Conservation (phyloP, 2,888 invertebrate genomes). For the Cryptus viduatorius region DNA sequence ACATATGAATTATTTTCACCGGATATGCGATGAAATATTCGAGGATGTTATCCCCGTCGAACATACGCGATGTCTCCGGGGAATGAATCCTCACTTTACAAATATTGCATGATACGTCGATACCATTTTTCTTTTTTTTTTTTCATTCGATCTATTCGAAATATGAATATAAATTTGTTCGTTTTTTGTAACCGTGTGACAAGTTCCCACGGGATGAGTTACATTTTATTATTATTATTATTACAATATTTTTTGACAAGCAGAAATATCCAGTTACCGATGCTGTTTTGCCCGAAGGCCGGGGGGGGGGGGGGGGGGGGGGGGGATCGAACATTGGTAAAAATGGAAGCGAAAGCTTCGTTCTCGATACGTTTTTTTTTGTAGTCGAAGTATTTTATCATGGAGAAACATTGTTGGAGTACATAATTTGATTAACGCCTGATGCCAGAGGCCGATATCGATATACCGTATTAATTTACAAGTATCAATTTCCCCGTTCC, state of each 20-base stretch:
- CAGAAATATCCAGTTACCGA: neutral
- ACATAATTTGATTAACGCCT: conserved; percentile 60
- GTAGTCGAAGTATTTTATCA: conserved; percentile 49
- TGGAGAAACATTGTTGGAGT: conserved; percentile 48
- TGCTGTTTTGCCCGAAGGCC: neutral
- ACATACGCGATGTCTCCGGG: neutral
- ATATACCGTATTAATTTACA: conserved; percentile 67
- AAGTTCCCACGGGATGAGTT: conserved; percentile 10
- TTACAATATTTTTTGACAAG: neutral
- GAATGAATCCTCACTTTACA: neutral
- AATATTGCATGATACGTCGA: neutral
- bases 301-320: neutral
- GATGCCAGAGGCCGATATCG: conserved; percentile 48
- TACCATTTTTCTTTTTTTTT: neutral
- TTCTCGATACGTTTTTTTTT: conserved; percentile 37
- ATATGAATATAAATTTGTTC: conserved; percentile 5
- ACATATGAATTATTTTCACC: neutral
- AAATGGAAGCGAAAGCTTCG: neutral
- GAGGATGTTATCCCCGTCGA: neutral
- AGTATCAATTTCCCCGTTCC: conserved; percentile 57
- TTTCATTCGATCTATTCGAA: neutral
- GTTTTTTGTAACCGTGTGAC: conserved; percentile 24
- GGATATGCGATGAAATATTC: neutral
- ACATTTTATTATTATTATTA: neutral
- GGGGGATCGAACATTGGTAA: neutral